Evolutionary conservation across 2,113 vertebrate species (phyloP).

Genomic region (Neotoma lepida): DNA sequence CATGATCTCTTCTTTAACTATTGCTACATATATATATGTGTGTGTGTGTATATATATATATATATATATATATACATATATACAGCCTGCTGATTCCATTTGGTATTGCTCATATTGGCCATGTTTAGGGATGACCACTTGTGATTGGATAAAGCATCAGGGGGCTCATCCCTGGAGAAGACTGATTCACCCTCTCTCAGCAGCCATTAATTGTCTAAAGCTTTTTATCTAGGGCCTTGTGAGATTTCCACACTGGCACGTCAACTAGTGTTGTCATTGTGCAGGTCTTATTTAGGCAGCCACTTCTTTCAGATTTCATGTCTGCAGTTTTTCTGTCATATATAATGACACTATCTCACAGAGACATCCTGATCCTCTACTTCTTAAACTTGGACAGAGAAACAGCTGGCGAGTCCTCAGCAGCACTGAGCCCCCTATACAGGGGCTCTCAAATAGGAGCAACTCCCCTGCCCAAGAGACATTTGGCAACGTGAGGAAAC

Average conservation of each 20-base stretch:
- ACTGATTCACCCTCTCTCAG: neutral
- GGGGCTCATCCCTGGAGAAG: neutral
- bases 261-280: neutral
- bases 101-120: neutral
- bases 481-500: neutral
- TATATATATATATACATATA: neutral
- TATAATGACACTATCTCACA: neutral
- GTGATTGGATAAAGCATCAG: neutral
- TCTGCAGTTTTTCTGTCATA: neutral
- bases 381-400: conserved; percentile 16
- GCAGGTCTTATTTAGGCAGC: neutral
- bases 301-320: neutral
- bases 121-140: neutral
- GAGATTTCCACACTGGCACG: neutral
- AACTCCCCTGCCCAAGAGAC: neutral
- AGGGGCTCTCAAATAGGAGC: neutral
- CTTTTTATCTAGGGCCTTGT: neutral
- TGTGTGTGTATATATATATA: too few relatives aligned
- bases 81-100: neutral
- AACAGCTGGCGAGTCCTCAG: neutral
- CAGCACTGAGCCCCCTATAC: neutral
- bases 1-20: neutral
- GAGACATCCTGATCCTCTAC: neutral
- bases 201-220: neutral
- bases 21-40: too few relatives aligned